Base-by-base conservation (phyloP, 37 sponge, comb jelly and placozoan genomes). In the Halisarca cf. caerulea region DNA sequence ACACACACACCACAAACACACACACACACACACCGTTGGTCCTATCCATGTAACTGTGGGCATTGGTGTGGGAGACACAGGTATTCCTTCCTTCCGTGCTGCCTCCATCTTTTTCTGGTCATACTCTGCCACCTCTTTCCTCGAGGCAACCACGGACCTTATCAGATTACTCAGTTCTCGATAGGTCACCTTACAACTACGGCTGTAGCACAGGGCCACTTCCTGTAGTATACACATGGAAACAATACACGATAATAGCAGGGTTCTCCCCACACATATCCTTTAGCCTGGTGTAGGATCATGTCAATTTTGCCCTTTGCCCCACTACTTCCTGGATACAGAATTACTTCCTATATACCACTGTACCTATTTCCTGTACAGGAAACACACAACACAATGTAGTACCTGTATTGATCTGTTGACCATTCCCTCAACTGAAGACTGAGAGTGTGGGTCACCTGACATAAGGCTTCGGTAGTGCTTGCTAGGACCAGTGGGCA, bases 111-210 rank as follows among this genome's bases (percentile, higher is more conserved):
- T 92, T 80, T 83, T 86, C 62, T 78, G 45, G 82, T 95, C 93
- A 57, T 93, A 95, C 69, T 89, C 84, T 7, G 90, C 85, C 25
- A 95, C 80, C 83, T 95, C 96, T 77, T 79, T 87, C 21, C 96
- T 84, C 0, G 90, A 95, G 27, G 91, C 93, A 35, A 92, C 80
- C 30, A 95, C 91, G 40, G 84, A 79, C 35, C 59, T 37, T 28
- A 95, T 92, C 51, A 93, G 80, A 71, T 88, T 95, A 78, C 96
- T 95, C 59, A 95, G 84, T 58, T 90, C 94, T 0, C 66, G 69
- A 72, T 91, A 97, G 23, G 92, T 86, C 24, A 80, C 40, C 85
- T 90, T 91, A 81, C 97, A 94, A 43, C 91, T 92, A 20, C 79
- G 47, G 25, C 89, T 89, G 91, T 97, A 97, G 37, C 84, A 77